These are phyloP conservation scores for Caradrina kadenii DNA, from an alignment of 2,888 invertebrate genomes.

Conservation along the genomic window DNA sequence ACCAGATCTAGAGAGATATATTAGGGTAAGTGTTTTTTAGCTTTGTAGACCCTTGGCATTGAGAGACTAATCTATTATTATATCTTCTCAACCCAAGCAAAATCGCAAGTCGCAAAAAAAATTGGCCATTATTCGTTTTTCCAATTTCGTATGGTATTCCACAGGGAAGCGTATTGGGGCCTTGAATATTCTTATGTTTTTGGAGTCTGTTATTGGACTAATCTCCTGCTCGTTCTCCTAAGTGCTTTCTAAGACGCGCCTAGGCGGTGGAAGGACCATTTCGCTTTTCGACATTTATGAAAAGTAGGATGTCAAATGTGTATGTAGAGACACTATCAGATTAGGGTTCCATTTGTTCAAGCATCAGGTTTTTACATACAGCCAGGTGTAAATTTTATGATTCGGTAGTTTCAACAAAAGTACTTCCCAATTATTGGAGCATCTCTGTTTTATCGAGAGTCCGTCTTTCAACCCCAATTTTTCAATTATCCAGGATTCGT, in stretches of 20 bases:
- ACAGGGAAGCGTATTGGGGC: background rate
- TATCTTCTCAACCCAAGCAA: background rate
- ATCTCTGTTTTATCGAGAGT: background rate
- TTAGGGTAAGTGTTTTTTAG: conserved; percentile 73
- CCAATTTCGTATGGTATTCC: background rate
- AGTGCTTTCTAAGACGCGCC: background rate
- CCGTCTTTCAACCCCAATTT: background rate
- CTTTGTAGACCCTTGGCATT: background rate
- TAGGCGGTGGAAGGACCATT: background rate
- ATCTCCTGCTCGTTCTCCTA: too few species aligned
- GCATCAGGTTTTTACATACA: too few species aligned
- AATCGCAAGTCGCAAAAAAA: background rate
- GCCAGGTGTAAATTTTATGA: too few species aligned
- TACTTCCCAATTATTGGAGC: background rate
- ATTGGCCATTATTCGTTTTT: background rate
- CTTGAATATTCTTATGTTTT: background rate
- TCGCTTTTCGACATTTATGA: background rate
- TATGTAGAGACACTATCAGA: too few species aligned
- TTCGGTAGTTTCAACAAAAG: too few species aligned
- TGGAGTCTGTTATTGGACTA: background rate
- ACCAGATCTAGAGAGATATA: conserved; percentile 84
- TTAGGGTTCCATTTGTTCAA: too few species aligned
- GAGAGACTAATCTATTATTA: too few species aligned
- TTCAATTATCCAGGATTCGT: background rate
- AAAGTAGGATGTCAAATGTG: too few species aligned